These are phyloP conservation scores for Ageneiosus marmoratus DNA, from an alignment of 2,113 vertebrate species.

Conservation along the genomic window DNA sequence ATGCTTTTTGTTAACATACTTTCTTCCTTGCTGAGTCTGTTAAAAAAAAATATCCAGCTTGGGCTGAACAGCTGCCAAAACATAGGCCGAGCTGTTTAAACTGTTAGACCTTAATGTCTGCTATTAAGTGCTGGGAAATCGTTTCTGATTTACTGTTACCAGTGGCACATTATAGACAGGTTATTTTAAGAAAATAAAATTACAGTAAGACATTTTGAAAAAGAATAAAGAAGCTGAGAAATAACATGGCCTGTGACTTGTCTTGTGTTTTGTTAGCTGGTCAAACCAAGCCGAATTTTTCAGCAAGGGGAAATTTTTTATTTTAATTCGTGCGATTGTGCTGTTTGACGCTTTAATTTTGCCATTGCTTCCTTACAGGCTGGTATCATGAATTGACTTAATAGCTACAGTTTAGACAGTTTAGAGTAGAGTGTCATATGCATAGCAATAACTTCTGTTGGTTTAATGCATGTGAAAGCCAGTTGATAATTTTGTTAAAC, in stretches of 20 bases:
- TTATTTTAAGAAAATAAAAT: no score
- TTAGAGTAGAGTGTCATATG: background rate
- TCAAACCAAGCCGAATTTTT: background rate
- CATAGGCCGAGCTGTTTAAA: background rate
- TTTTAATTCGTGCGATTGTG: background rate
- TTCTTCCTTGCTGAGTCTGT: background rate
- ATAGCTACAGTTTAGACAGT: background rate
- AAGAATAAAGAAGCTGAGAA: background rate
- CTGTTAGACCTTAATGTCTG: background rate
- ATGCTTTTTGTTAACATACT: background rate
- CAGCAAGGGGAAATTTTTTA: background rate
- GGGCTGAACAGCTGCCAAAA: background rate
- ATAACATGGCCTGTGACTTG: background rate
- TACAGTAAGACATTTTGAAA: background rate
- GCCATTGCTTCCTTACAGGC: background rate
- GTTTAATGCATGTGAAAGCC: background rate
- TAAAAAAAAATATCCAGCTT: background rate
- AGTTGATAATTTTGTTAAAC: background rate
- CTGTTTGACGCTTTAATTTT: background rate
- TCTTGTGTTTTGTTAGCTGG: background rate
- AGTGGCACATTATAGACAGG: no score
- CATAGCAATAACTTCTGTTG: background rate
- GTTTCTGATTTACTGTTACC: no score
- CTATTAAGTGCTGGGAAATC: no score
- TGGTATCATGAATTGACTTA: background rate